Evolutionary conservation across 2,113 vertebrate genomes (phyloP).

Genomic region (Eurypyga helias): DNA sequence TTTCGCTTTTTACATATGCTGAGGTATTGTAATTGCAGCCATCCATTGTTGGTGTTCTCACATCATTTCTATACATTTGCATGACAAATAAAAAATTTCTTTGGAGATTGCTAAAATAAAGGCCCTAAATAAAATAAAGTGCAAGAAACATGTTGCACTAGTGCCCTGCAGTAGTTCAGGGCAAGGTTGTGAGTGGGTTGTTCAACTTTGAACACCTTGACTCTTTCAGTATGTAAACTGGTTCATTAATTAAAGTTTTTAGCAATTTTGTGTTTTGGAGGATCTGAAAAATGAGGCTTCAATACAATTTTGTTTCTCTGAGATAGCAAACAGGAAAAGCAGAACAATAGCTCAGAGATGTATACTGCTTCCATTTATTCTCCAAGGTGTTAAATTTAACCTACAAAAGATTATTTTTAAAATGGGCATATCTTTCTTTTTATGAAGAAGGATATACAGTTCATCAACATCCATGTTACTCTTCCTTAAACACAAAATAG

Average conservation of each 20-base stretch:
- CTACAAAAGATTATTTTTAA: neutral
- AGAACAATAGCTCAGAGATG: neutral
- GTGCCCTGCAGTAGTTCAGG: neutral
- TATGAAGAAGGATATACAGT: neutral
- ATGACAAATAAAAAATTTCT: neutral
- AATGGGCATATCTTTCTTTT: neutral
- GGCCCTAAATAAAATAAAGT: neutral
- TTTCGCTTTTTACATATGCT: conserved; percentile 98
- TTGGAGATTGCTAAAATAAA: neutral
- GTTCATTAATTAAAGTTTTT: neutral
- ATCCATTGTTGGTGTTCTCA: neutral
- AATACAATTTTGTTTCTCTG: neutral
- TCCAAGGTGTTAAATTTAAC: neutral
- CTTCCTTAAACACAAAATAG: neutral
- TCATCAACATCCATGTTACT: neutral
- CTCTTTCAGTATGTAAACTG: neutral
- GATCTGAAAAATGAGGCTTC: neutral
- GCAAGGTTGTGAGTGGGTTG: neutral
- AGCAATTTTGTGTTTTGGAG: neutral
- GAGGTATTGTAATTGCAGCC: conserved; percentile 78
- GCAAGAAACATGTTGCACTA: neutral
- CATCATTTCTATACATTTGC: neutral
- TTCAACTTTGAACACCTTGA: neutral
- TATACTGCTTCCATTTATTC: neutral
- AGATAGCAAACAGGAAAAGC: conserved; percentile 6